phyloP scores from a whole-genome alignment of 2,888 invertebrate genomes.

The Malacosoma neustria region DNA sequence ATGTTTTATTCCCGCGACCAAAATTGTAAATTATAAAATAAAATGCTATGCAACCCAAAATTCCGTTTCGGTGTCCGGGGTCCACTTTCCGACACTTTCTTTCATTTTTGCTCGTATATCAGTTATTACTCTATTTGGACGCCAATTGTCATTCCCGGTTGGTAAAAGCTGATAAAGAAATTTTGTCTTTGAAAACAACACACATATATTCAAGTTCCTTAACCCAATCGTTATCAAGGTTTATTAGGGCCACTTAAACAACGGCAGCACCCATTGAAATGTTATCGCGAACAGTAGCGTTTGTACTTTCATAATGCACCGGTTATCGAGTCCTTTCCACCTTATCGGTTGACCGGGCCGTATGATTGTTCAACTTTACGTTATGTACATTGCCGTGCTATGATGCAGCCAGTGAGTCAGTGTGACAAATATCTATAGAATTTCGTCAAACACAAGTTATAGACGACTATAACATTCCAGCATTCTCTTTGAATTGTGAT shows the following conservation, averaged over 20 bases:
- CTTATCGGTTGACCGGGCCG: conserved; percentile 60
- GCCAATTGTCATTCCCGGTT: too few relatives aligned
- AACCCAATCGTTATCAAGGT: conserved; percentile 38
- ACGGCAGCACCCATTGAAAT: conserved; percentile 28
- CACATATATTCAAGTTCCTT: conserved; percentile 27
- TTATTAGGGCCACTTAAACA: conserved; percentile 33
- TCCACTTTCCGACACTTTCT: too few relatives aligned
- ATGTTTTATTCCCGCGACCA: too few relatives aligned
- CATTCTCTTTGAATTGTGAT: too few relatives aligned
- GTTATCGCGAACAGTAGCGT: conserved; percentile 35
- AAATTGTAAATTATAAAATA: too few relatives aligned
- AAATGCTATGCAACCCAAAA: too few relatives aligned
- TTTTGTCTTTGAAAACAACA: background rate
- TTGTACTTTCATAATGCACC: conserved; percentile 45
- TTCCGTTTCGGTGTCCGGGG: too few relatives aligned
- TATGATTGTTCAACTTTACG: conserved; percentile 32
- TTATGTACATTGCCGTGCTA: conserved; percentile 9
- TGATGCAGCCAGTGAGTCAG: background rate
- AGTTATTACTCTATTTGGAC: too few relatives aligned
- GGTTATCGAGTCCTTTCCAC: conserved; percentile 43
- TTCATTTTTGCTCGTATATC: too few relatives aligned
- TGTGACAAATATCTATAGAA: conserved; percentile 1
- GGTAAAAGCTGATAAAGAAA: too few relatives aligned
- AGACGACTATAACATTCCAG: too few relatives aligned
- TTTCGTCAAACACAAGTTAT: background rate